A percentile compares a stretch with the other conserved stretches of the same genome.
phyloP scores from a whole-genome alignment of 2,113 vertebrate species.

The Catharus minimus region DNA sequence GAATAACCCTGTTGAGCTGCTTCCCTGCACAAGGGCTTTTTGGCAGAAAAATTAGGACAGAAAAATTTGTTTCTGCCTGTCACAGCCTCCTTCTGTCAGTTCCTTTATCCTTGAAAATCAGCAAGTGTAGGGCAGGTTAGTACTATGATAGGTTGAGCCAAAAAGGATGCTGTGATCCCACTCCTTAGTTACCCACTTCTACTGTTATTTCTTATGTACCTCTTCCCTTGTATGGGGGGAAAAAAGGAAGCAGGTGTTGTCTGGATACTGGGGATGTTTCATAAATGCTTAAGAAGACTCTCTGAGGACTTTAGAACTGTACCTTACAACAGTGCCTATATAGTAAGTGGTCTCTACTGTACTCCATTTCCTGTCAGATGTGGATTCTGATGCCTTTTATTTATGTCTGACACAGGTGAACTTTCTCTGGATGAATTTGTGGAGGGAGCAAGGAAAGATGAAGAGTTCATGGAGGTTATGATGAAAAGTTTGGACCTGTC shows the following conservation, averaged over 20 bases:
- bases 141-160: neutral
- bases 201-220: neutral
- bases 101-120: neutral
- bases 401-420: conserved; percentile 76
- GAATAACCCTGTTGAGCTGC: neutral
- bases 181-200: neutral
- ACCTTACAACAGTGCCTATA: neutral
- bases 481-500: conserved; percentile 88
- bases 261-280: neutral
- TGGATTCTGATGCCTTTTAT: neutral
- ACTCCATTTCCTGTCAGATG: neutral
- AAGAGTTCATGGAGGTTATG: conserved; percentile 91
- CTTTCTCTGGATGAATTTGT: conserved; percentile 91
- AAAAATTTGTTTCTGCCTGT: neutral
- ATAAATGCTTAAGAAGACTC: neutral
- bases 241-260: neutral
- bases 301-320: neutral
- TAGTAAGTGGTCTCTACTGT: neutral
- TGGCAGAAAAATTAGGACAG: neutral
- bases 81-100: neutral
- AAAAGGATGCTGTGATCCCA: neutral
- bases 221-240: neutral
- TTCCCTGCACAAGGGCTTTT: neutral
- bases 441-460: conserved; percentile 83
- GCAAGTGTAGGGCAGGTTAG: neutral